Evolutionary conservation across 2,797 vertebrate genomes (phyloP), one percentile per base, ranked within the genome.

Genomic region (Vespertilio murinus): DNA sequence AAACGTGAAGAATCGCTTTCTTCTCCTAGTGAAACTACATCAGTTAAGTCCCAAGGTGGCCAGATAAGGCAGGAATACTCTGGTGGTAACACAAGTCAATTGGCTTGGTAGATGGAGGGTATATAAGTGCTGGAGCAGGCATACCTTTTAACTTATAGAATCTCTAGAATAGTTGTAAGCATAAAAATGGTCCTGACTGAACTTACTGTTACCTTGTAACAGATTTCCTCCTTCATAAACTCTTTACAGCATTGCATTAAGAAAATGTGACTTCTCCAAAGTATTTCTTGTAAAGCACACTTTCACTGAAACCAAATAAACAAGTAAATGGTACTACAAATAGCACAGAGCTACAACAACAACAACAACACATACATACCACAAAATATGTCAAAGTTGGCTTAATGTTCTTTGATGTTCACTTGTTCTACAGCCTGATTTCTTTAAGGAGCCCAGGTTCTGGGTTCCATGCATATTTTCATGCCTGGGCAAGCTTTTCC

Each of bases 221-320:
- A 40, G 8, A 54, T 14, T 54, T 38, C 22, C 8, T 80, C 65
- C 47, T 86, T 78, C 67, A 64, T 2, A 73, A 38, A 42, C 14
- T 49, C 77, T 75, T 65, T n/a, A 33, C 4, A 67, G n/a, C 16
- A 17, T 20, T 12, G 10, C 22, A 14, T 42, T 45, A 88, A 71
- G 23, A 35, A 71, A 90, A 45, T 77, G 67, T 40, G 59, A 83
- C 47, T 64, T 85, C 90, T 59, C 69, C n/a, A 67, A 92, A 92
- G 8, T 71, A 88, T 61, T 88, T 87, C 73, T 75, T 69, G 38
- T 9, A 84, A 80, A 80, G 35, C 30, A 59, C 12, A 52, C 10
- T 91, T 88, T 86, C 14, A 69, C 38, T 49, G 70, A 89, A 83
- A 71, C 33, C 61, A 79, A 89, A 80, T 13, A 65, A 74, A 80